These are phyloP conservation scores for Achlya flavicornis DNA, from an alignment of 2,888 invertebrate species.

Conservation along the genomic window DNA sequence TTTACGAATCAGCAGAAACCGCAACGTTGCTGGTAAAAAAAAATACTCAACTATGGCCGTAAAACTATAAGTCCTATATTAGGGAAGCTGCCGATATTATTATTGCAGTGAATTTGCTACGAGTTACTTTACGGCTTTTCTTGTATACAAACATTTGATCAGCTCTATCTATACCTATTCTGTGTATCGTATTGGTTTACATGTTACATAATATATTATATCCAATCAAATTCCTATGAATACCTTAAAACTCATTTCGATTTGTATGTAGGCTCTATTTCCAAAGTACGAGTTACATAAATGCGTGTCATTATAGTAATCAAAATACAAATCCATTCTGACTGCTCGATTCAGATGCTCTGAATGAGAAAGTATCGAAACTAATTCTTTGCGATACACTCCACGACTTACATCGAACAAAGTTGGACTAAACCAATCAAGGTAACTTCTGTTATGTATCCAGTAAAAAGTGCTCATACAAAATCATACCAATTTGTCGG, in stretches of 20 bases:
- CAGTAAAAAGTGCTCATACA: constrained; percentile 51
- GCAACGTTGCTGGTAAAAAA: background rate
- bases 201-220: too few species aligned
- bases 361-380: constrained; percentile 45
- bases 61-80: too few species aligned
- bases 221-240: too few species aligned
- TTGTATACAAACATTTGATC: too few species aligned
- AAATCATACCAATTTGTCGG: constrained; percentile 62
- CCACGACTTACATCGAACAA: constrained; percentile 31
- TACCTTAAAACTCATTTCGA: background rate
- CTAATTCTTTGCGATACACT: constrained; percentile 44
- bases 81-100: too few species aligned
- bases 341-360: constrained; percentile 15
- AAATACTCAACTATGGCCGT: background rate
- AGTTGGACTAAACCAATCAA: constrained; percentile 35
- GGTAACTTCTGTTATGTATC: constrained; percentile 49
- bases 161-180: too few species aligned
- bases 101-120: too few species aligned
- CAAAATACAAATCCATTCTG: constrained; percentile 3
- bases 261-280: constrained; percentile 1
- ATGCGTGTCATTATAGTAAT: background rate
- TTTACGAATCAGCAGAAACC: background rate
- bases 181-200: too few species aligned
- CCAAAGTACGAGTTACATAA: background rate
- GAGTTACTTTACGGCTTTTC: too few species aligned